Percentiles rank a stretch among this genome's conserved stretches.
Evolutionary conservation across 2,113 vertebrate genomes (phyloP).

Genomic region (Myotis yumanensis): DNA sequence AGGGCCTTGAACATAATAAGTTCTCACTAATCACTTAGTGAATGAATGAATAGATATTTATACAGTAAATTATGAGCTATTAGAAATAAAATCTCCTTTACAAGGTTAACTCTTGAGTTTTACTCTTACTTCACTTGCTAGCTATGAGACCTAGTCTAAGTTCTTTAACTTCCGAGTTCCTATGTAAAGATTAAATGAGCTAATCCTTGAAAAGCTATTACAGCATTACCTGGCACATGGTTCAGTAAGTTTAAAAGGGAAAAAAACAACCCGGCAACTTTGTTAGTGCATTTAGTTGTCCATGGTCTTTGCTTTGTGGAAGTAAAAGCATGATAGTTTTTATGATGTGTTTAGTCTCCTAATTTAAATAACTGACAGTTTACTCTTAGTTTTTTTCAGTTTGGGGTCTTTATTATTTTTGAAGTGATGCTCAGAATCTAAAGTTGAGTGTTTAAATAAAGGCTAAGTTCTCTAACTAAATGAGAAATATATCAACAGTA

Average conservation of each 20-base stretch:
- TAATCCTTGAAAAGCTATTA: slow-evolving; percentile 10
- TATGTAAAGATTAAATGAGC: not conserved
- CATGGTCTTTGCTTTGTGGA: not conserved
- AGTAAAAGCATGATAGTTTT: slow-evolving; percentile 8
- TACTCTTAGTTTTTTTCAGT: not conserved
- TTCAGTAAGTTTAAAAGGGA: not conserved
- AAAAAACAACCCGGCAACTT: not conserved
- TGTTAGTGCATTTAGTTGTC: not conserved
- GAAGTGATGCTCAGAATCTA: slow-evolving; percentile 1
- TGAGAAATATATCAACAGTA: not conserved
- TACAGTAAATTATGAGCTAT: not conserved
- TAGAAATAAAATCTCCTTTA: not conserved
- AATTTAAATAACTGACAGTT: slow-evolving; percentile 42
- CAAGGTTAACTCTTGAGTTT: slow-evolving; percentile 13
- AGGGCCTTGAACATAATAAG: not conserved
- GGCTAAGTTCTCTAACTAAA: not conserved
- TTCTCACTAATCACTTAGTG: not conserved
- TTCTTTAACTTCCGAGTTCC: not conserved
- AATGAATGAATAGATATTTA: not conserved
- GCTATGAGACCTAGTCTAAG: not conserved
- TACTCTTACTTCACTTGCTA: not conserved
- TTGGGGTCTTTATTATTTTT: slow-evolving; percentile 26
- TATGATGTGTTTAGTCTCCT: slow-evolving; percentile 10
- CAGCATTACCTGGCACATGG: not conserved
- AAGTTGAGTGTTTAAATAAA: slow-evolving; percentile 22